These are phyloP conservation scores for Drosophila dives DNA, from an alignment of 2,888 invertebrate genomes.

Conservation along the genomic window DNA sequence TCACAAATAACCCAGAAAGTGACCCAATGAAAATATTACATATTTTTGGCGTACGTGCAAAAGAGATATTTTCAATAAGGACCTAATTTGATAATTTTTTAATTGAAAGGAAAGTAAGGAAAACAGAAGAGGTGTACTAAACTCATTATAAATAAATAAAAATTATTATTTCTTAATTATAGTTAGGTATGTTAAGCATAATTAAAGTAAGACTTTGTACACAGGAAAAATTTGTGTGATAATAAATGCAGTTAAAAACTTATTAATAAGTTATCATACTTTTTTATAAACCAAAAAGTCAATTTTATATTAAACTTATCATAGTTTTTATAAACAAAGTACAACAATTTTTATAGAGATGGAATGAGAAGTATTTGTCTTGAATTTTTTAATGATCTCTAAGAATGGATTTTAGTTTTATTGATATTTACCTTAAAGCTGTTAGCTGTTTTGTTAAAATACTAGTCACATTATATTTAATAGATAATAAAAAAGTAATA, in stretches of 20 bases:
- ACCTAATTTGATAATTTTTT: not conserved
- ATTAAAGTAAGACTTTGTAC: not conserved
- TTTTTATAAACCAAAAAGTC: not conserved
- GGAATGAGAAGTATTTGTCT: not conserved
- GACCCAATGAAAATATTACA: slow-evolving; percentile 4
- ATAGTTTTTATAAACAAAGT: not conserved
- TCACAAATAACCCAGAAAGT: slow-evolving; percentile 42
- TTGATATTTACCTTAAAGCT: not conserved
- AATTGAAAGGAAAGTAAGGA: not conserved
- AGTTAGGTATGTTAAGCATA: not conserved
- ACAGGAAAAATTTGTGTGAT: not conserved
- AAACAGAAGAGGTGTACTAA: no score
- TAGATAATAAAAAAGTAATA: not conserved
- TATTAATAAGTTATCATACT: not conserved
- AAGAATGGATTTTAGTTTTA: not conserved
- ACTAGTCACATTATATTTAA: not conserved
- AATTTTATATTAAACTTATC: not conserved
- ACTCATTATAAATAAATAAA: not conserved
- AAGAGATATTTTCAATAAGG: not conserved
- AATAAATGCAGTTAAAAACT: not conserved
- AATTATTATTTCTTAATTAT: not conserved
- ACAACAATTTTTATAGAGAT: not conserved
- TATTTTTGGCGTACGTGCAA: slow-evolving; percentile 1
- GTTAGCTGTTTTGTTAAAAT: not conserved
- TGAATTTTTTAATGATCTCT: not conserved